Evolutionary conservation across 2,888 invertebrate genomes (phyloP).

Genomic region (Watsonalla cultraria): DNA sequence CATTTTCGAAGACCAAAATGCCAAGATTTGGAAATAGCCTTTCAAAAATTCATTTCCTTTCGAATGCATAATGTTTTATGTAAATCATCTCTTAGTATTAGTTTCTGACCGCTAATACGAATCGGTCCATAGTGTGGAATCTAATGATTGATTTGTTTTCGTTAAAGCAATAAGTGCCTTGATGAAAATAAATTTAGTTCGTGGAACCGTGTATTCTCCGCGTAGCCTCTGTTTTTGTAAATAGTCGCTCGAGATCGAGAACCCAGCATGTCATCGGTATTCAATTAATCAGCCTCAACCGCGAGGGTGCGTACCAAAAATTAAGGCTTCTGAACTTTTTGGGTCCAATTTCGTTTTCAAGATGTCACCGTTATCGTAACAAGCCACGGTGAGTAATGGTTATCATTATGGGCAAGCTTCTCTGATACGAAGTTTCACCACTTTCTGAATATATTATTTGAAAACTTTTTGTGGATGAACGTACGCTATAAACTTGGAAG

Average conservation of each 20-base stretch:
- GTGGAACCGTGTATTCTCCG: neutral
- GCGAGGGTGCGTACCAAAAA: neutral
- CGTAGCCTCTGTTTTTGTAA: neutral
- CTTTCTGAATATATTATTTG: slow-evolving; percentile 15
- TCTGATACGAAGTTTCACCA: slow-evolving; percentile 12
- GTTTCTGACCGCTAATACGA: neutral
- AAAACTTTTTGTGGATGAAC: slow-evolving; percentile 22
- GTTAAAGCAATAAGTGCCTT: neutral
- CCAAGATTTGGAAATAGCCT: too few relatives aligned
- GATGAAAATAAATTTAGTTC: neutral
- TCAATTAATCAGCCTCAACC: neutral
- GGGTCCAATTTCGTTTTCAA: neutral
- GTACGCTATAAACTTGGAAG: neutral
- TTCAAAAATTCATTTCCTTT: too few relatives aligned
- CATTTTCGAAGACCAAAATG: too few relatives aligned
- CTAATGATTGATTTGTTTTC: neutral
- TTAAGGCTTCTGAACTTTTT: neutral
- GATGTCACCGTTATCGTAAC: neutral
- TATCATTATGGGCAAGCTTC: slow-evolving; percentile 14
- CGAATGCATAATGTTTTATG: too few relatives aligned
- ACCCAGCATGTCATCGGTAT: neutral
- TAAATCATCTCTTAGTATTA: neutral
- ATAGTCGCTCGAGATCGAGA: neutral
- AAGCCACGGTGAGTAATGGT: slow-evolving; percentile 7
- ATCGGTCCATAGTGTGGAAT: neutral